Percentiles rank a stretch among this genome's conserved stretches.
These are phyloP conservation scores for Acomys russatus DNA, from an alignment of 2,797 vertebrate species.

Conservation along the genomic window DNA sequence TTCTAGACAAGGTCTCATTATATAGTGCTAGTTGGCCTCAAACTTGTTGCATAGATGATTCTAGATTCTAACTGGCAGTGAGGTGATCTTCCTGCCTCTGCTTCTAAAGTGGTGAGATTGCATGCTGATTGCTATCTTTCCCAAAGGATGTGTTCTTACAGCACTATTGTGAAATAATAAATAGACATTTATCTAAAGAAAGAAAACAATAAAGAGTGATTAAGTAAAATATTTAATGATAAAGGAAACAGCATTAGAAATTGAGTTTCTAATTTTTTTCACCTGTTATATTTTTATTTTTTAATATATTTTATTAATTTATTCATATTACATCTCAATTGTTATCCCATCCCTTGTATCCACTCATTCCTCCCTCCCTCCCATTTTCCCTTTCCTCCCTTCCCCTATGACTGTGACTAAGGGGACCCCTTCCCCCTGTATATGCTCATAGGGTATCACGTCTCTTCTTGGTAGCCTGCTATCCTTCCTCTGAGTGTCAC, in stretches of 20 bases:
- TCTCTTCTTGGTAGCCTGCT: too few species aligned
- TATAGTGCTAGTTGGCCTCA: neutral
- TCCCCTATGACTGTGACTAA: too few species aligned
- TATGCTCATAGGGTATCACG: too few species aligned
- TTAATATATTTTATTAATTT: too few species aligned
- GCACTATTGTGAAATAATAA: slow-evolving; percentile 9
- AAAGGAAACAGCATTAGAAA: neutral
- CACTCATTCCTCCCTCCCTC: too few species aligned
- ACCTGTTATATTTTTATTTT: too few species aligned
- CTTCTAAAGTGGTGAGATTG: neutral
- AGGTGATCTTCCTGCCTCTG: neutral
- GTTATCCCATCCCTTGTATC: too few species aligned
- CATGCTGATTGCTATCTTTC: neutral
- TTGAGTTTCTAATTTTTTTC: neutral
- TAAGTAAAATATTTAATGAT: neutral
- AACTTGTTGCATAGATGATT: neutral
- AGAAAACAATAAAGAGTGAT: slow-evolving; percentile 25
- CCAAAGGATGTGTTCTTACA: neutral
- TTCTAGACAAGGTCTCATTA: neutral
- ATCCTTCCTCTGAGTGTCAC: too few species aligned
- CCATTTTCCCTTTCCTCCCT: too few species aligned
- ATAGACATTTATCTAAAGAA: neutral
- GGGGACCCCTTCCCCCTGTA: too few species aligned
- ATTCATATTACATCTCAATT: too few species aligned
- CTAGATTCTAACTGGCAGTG: neutral